A percentile compares a stretch with the other conserved stretches of the same genome.
These are phyloP conservation scores for Eupithecia abbreviata DNA, from an alignment of 2,888 invertebrate species.

Conservation along the genomic window DNA sequence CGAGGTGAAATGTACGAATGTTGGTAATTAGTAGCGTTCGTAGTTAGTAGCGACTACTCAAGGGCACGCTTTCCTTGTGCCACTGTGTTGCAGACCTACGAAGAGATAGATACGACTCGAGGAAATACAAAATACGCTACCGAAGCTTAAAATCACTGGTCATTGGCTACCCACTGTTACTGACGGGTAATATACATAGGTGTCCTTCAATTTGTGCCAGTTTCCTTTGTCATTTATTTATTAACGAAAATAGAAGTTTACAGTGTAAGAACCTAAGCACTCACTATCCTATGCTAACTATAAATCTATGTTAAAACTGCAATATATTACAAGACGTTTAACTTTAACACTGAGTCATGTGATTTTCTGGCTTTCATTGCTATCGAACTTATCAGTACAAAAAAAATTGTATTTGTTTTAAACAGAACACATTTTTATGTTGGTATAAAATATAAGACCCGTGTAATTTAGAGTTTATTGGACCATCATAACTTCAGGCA, in stretches of 20 bases:
- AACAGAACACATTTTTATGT: too few relatives aligned
- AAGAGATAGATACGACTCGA: slow-evolving; percentile 45
- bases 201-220: too few relatives aligned
- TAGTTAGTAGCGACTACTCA: slow-evolving; percentile 58
- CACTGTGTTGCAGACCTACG: slow-evolving; percentile 45
- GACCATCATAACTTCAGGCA: not conserved
- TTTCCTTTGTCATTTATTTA: too few relatives aligned
- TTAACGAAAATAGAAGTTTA: too few relatives aligned
- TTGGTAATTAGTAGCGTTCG: slow-evolving; percentile 39
- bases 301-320: too few relatives aligned
- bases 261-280: too few relatives aligned
- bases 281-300: too few relatives aligned
- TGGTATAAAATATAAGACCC: not conserved
- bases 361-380: not conserved
- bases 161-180: too few relatives aligned
- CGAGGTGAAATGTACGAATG: slow-evolving; percentile 44
- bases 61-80: slow-evolving; percentile 66
- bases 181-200: too few relatives aligned
- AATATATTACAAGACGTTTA: too few relatives aligned
- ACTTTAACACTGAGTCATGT: too few relatives aligned
- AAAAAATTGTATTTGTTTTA: not conserved
- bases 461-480: not conserved
- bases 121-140: slow-evolving; percentile 8
- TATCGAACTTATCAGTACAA: not conserved
- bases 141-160: too few relatives aligned